Conservation (phyloP, 2,113 vertebrate species). For the Cercocebus atys region DNA sequence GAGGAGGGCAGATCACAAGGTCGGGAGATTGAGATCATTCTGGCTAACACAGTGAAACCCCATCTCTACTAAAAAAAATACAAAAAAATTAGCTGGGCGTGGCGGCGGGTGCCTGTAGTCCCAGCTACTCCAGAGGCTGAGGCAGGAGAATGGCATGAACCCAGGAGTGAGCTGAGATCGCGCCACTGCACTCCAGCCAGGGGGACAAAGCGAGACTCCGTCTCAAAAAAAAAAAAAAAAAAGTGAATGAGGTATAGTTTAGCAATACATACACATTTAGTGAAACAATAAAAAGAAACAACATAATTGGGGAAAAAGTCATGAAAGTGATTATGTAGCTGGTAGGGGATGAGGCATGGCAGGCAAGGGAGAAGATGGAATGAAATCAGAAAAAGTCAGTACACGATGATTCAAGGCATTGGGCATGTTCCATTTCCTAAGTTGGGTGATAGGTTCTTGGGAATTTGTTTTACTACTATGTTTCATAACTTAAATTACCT, state of each 20-base stretch:
- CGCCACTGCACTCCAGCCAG: no score
- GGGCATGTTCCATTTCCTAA: neutral
- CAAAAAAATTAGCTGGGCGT: no score
- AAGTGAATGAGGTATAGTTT: neutral
- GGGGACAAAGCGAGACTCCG: no score
- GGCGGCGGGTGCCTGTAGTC: no score
- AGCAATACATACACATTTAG: neutral
- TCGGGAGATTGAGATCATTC: no score
- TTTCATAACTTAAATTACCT: neutral
- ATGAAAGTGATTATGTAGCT: neutral
- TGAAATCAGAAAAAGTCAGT: neutral
- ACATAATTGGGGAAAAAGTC: neutral
- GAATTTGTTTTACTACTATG: neutral
- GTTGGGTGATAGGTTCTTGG: neutral
- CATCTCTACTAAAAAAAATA: no score
- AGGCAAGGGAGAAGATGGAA: neutral
- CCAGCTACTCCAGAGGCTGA: no score
- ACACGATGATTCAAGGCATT: neutral
- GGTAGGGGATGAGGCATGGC: neutral
- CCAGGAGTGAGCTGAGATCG: no score
- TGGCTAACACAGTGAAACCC: no score
- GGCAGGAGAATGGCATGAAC: no score
- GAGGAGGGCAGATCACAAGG: no score
- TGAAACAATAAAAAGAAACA: conserved; percentile 7
- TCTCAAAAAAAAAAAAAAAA: no score